Evolutionary conservation across 2,888 invertebrate genomes (phyloP).

Genomic region (Acleris cristana): DNA sequence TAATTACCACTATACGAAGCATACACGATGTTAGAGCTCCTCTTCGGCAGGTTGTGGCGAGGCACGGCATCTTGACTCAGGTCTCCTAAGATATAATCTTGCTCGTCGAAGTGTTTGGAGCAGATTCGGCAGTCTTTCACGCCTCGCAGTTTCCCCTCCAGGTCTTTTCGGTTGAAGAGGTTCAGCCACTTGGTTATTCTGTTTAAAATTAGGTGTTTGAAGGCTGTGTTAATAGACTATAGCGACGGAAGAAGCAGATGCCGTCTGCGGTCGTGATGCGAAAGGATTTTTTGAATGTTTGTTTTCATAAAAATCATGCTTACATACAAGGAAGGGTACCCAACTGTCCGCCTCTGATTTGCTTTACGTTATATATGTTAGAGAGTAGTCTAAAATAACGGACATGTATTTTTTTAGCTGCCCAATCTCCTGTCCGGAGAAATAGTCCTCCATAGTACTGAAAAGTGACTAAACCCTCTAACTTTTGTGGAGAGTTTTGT

Average conservation of each 20-base stretch:
- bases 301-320: too few relatives aligned
- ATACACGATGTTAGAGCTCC: not conserved
- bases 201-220: not conserved
- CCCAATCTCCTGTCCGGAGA: too few relatives aligned
- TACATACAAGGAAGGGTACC: too few relatives aligned
- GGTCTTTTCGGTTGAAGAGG: slow-evolving; percentile 5
- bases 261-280: too few relatives aligned
- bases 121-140: slow-evolving; percentile 3
- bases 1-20: too few relatives aligned
- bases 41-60: not conserved
- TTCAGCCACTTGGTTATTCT: slow-evolving; percentile 2
- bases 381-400: too few relatives aligned
- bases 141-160: not conserved
- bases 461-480: too few relatives aligned
- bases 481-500: too few relatives aligned
- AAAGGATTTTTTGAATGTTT: accelerated
- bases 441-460: too few relatives aligned
- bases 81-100: not conserved
- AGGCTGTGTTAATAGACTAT: not conserved
- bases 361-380: too few relatives aligned
- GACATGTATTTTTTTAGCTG: too few relatives aligned
- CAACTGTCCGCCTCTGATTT: too few relatives aligned
- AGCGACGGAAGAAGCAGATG: not conserved
- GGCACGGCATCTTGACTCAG: not conserved
- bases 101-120: slow-evolving; percentile 10